phyloP scores from a whole-genome alignment of 2,888 invertebrate species.

The Argyra leucocephala region DNA sequence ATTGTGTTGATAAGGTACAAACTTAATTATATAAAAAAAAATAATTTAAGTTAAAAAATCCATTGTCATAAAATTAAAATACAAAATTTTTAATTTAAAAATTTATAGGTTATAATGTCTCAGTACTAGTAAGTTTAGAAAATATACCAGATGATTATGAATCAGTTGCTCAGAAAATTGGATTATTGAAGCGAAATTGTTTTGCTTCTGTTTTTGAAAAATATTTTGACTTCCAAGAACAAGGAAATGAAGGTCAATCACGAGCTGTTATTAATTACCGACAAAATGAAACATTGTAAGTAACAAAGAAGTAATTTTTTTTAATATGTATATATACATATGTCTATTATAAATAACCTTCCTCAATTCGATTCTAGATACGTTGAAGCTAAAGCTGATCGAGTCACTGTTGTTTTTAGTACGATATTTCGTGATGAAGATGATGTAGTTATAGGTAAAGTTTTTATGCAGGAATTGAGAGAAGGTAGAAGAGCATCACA shows the following conservation, averaged over 20 bases:
- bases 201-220: slow-evolving; percentile 99
- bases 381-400: slow-evolving; percentile 94
- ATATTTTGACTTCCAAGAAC: slow-evolving; percentile 95
- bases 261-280: slow-evolving; percentile 97
- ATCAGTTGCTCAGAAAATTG: slow-evolving; percentile 80
- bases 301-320: slow-evolving; percentile 23
- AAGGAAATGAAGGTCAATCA: slow-evolving; percentile 81
- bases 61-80: neutral
- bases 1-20: neutral
- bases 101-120: slow-evolving; percentile 79
- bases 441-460: slow-evolving; percentile 96
- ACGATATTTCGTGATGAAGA: slow-evolving; percentile 98
- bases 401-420: slow-evolving; percentile 98
- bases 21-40: too few relatives aligned
- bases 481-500: slow-evolving; percentile 94
- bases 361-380: slow-evolving; percentile 59
- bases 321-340: slow-evolving; percentile 12
- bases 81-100: slow-evolving; percentile 14
- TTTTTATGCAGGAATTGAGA: slow-evolving; percentile 98
- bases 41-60: neutral
- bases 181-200: slow-evolving; percentile 92
- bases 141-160: slow-evolving; percentile 86
- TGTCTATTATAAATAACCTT: slow-evolving; percentile 10
- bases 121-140: slow-evolving; percentile 85
- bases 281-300: slow-evolving; percentile 96